These are phyloP conservation scores for Atethmia centrago DNA, from an alignment of 2,888 invertebrate genomes.

Conservation along the genomic window DNA sequence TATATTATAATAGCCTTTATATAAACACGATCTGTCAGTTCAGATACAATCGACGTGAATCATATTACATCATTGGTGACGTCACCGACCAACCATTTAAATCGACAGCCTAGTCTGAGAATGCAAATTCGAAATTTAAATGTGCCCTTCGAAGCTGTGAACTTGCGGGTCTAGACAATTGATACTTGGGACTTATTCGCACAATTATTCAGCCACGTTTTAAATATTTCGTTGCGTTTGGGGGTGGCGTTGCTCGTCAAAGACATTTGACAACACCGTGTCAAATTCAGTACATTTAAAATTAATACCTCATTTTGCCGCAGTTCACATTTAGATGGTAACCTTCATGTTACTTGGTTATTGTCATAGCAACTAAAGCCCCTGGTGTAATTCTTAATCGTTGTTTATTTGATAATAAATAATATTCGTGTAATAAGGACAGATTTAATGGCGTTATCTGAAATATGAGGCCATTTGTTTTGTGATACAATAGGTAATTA, in stretches of 20 bases:
- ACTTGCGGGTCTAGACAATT: slow-evolving; percentile 69
- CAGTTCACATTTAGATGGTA: background rate
- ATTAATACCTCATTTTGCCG: slow-evolving; percentile 1
- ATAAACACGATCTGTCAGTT: slow-evolving; percentile 67
- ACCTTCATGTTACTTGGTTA: background rate
- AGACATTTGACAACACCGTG: background rate
- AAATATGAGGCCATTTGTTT: slow-evolving; percentile 52
- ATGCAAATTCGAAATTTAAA: slow-evolving; percentile 81
- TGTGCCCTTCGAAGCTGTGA: slow-evolving; percentile 82
- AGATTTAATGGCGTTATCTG: slow-evolving; percentile 44
- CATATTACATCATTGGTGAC: slow-evolving; percentile 87
- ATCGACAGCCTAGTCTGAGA: slow-evolving; percentile 78
- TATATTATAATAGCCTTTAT: slow-evolving; percentile 62
- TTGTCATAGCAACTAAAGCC: background rate
- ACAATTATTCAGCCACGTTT: slow-evolving; percentile 32
- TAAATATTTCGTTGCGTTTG: slow-evolving; percentile 2
- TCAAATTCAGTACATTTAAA: background rate
- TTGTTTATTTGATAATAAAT: slow-evolving; percentile 57
- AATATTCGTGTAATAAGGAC: slow-evolving; percentile 55
- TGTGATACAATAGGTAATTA: slow-evolving; percentile 53
- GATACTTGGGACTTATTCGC: slow-evolving; percentile 58
- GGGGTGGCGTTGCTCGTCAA: background rate
- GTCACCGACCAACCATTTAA: slow-evolving; percentile 80
- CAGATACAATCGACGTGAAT: slow-evolving; percentile 71
- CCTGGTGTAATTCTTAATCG: slow-evolving; percentile 38